Conservation (phyloP, 2,888 invertebrate genomes). For the Metellina segmentata region DNA sequence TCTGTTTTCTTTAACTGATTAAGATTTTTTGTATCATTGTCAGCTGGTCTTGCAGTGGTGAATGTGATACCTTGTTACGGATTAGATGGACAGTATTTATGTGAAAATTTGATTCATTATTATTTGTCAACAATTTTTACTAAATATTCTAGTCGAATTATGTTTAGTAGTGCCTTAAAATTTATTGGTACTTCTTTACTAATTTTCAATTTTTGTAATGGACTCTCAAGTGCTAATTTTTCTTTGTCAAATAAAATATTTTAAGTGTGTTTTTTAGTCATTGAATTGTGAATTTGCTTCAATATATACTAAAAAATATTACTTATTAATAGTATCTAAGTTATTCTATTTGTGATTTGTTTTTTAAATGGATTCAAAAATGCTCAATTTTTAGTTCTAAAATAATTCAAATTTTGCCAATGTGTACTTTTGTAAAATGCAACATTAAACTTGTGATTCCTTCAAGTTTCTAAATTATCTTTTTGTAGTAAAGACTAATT, state of each 20-base stretch:
- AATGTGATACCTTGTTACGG: constrained; percentile 96
- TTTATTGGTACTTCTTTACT: not conserved
- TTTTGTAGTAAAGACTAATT: too few species aligned
- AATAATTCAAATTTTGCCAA: too few species aligned
- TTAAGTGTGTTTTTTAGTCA: not conserved
- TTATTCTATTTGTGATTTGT: too few species aligned
- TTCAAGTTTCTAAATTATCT: too few species aligned
- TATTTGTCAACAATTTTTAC: constrained; percentile 27
- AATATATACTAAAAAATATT: too few species aligned
- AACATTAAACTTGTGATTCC: too few species aligned
- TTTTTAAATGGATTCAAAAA: too few species aligned
- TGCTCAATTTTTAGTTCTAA: too few species aligned
- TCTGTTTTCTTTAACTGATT: too few species aligned
- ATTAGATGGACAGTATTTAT: constrained; percentile 95
- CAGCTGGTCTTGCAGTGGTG: constrained; percentile 92
- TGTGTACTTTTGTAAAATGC: too few species aligned
- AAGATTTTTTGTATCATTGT: constrained; percentile 91
- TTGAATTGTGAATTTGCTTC: too few species aligned
- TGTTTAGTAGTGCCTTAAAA: not conserved
- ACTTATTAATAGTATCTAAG: too few species aligned
- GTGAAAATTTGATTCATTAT: constrained; percentile 82
- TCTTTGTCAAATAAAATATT: not conserved
- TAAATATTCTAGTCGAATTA: not conserved
- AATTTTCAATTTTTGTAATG: not conserved
- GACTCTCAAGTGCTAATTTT: not conserved